Conservation (phyloP, 2,888 invertebrate species). For the Cantharis nigra region DNA sequence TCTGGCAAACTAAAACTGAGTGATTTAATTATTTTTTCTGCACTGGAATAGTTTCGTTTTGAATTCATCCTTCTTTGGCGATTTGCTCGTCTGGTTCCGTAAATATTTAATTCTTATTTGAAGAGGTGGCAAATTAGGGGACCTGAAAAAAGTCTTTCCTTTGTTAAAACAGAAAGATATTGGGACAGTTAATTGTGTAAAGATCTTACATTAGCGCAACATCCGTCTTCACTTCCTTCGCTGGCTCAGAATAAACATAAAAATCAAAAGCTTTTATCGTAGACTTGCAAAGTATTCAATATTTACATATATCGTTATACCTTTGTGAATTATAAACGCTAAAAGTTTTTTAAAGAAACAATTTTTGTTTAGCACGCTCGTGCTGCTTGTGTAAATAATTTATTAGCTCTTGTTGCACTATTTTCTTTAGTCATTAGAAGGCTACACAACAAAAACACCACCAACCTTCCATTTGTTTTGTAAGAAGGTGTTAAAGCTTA, state of each 20-base stretch:
- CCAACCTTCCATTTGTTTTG: no score
- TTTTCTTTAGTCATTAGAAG: neutral
- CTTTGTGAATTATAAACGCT: neutral
- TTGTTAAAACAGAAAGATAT: neutral
- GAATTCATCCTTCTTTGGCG: neutral
- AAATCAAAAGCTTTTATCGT: slow-evolving; percentile 27
- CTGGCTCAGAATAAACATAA: slow-evolving; percentile 15
- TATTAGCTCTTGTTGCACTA: neutral
- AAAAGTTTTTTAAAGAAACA: neutral
- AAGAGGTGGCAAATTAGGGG: neutral
- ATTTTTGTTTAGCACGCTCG: neutral
- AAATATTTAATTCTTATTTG: neutral
- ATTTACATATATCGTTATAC: slow-evolving; percentile 13
- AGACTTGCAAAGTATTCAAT: slow-evolving; percentile 12
- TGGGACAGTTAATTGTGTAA: slow-evolving; percentile 7
- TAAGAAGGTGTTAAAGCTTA: no score
- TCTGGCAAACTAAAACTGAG: slow-evolving; percentile 10
- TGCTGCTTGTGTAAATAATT: neutral
- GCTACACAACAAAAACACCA: neutral
- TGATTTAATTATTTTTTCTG: slow-evolving; percentile 3
- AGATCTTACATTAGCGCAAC: slow-evolving; percentile 9
- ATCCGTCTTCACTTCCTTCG: slow-evolving; percentile 10
- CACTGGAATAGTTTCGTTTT: neutral
- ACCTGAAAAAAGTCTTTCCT: neutral
- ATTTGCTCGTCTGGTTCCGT: neutral